These are phyloP conservation scores for Irena cyanogastra DNA, from an alignment of 2,113 vertebrate species.

Conservation along the genomic window DNA sequence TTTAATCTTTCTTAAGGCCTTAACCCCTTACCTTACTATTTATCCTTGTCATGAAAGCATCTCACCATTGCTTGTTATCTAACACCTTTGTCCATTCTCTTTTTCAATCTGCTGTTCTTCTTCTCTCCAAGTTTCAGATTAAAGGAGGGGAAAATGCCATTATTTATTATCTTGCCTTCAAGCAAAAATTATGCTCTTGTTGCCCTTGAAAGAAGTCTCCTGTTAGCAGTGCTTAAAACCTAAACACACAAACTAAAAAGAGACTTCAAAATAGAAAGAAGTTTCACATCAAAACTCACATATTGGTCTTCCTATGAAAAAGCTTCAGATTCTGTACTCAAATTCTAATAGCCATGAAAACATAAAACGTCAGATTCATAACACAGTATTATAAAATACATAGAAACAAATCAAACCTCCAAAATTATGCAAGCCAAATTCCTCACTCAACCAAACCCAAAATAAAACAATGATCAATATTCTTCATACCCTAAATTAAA, in stretches of 20 bases:
- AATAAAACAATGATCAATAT: neutral
- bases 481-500: neutral
- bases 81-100: neutral
- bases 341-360: neutral
- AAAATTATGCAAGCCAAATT: neutral
- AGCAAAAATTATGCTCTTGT: neutral
- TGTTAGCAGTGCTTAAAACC: neutral
- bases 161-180: neutral
- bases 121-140: neutral
- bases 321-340: neutral
- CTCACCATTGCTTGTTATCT: neutral
- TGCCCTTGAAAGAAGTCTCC: neutral
- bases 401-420: neutral
- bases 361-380: neutral
- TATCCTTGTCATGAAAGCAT: neutral
- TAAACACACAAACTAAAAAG: neutral
- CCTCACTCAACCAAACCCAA: neutral
- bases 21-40: neutral
- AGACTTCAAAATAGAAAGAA: neutral
- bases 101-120: neutral
- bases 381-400: neutral
- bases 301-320: neutral
- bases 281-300: neutral
- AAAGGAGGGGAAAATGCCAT: neutral
- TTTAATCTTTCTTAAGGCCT: neutral